These are phyloP conservation scores for Myodes glareolus DNA, from an alignment of 2,113 vertebrate species.

Conservation along the genomic window DNA sequence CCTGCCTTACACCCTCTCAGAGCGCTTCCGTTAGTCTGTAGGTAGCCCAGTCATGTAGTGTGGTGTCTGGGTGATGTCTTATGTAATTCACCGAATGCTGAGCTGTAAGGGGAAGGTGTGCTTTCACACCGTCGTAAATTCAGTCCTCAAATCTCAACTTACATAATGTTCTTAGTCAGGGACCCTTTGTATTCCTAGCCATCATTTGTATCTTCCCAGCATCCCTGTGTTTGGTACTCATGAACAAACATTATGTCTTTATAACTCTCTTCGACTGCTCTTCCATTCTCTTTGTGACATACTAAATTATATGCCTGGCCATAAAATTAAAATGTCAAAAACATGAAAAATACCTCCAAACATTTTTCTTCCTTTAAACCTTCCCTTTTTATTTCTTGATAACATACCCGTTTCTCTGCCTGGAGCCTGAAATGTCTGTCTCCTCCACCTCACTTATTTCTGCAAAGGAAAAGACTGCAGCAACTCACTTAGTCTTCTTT, in stretches of 20 bases:
- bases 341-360: background rate
- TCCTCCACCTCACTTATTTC: accelerated
- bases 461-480: background rate
- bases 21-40: background rate
- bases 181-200: background rate
- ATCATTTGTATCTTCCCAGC: background rate
- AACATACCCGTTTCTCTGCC: background rate
- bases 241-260: background rate
- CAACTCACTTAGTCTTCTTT: background rate
- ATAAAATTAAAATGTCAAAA: constrained; percentile 44
- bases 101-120: too few species aligned
- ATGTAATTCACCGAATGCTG: background rate
- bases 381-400: background rate
- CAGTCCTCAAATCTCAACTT: background rate
- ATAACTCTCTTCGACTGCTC: background rate
- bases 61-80: background rate
- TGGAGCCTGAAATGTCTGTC: background rate
- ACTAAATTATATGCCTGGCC: background rate
- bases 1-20: background rate
- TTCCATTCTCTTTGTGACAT: background rate
- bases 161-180: background rate
- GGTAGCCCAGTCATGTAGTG: background rate
- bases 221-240: background rate
- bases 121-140: background rate
- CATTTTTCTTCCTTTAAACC: background rate